phyloP scores from a whole-genome alignment of 2,113 vertebrate species.

The Atractosteus spatula region DNA sequence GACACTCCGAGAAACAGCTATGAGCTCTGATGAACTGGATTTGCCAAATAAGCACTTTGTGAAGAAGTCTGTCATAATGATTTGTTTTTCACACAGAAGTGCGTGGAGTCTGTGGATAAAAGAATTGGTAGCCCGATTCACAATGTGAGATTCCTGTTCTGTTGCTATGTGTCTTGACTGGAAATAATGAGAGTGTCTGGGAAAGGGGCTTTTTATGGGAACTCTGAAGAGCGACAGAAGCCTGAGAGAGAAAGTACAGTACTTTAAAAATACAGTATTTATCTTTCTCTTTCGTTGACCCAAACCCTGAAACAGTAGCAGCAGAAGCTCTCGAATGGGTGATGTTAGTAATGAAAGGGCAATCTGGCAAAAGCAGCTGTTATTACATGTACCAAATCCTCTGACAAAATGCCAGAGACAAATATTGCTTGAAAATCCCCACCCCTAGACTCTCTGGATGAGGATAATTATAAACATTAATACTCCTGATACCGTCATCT shows the following conservation, averaged over 20 bases:
- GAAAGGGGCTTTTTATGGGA: background rate
- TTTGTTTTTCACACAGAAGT: slow-evolving; percentile 3
- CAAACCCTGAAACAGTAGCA: background rate
- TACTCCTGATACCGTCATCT: slow-evolving; percentile 7
- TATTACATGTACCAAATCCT: slow-evolving; percentile 10
- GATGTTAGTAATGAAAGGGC: slow-evolving; percentile 29
- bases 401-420: slow-evolving; percentile 27
- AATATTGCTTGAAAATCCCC: slow-evolving; percentile 32
- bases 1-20: background rate
- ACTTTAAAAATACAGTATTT: background rate
- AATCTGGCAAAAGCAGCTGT: slow-evolving; percentile 34
- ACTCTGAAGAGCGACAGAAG: background rate
- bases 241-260: background rate
- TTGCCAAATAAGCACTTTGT: background rate
- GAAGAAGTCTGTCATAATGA: background rate
- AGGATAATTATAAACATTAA: slow-evolving; percentile 34
- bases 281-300: background rate
- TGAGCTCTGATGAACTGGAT: background rate
- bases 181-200: background rate
- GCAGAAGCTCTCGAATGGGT: slow-evolving; percentile 11
- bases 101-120: background rate
- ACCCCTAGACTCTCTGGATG: slow-evolving; percentile 6
- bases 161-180: background rate
- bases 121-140: background rate
- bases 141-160: background rate